A percentile compares a stretch with the other conserved stretches of the same genome.
phyloP scores from a whole-genome alignment of 2,797 vertebrate genomes.

The Sebastes minor region DNA sequence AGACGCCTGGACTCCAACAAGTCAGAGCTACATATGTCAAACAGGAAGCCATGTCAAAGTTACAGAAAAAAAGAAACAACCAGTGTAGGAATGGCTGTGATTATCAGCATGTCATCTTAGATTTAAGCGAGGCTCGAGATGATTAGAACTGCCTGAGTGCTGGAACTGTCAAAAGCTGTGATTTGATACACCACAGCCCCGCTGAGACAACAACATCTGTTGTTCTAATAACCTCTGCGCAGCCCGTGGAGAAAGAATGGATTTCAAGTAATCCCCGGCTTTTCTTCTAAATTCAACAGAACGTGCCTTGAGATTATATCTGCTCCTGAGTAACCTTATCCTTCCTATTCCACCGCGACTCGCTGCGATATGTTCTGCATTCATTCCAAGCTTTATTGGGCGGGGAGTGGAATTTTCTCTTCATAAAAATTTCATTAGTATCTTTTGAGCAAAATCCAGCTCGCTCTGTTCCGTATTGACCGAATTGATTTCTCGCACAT shows the following conservation, averaged over 20 bases:
- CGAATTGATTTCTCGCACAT: slow-evolving; percentile 65
- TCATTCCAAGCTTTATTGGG: slow-evolving; percentile 56
- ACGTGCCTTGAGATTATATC: slow-evolving; percentile 49
- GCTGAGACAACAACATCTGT: slow-evolving; percentile 51
- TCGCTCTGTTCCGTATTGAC: slow-evolving; percentile 44
- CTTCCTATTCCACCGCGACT: slow-evolving; percentile 55
- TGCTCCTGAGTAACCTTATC: slow-evolving; percentile 63
- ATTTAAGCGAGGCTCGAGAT: slow-evolving; percentile 19
- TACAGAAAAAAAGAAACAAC: not conserved
- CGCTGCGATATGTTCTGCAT: slow-evolving; percentile 48
- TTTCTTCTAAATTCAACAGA: slow-evolving; percentile 66
- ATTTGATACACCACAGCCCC: slow-evolving; percentile 51
- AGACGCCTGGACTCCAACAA: not conserved
- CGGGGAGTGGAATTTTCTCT: slow-evolving; percentile 62
- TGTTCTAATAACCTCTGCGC: slow-evolving; percentile 62
- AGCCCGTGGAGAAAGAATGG: slow-evolving; percentile 44
- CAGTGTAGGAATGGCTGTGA: slow-evolving; percentile 35
- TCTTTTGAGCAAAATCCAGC: slow-evolving; percentile 62
- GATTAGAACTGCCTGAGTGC: slow-evolving; percentile 49
- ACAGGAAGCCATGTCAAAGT: slow-evolving; percentile 3
- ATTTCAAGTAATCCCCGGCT: slow-evolving; percentile 59
- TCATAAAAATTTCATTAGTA: slow-evolving; percentile 71
- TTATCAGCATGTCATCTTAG: slow-evolving; percentile 50
- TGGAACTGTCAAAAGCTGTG: slow-evolving; percentile 42
- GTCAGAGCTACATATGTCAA: not conserved